Evolutionary conservation across 2,797 vertebrate genomes (phyloP), one percentile per base, ranked within the genome.

Genomic region (Aphelocoma californica): DNA sequence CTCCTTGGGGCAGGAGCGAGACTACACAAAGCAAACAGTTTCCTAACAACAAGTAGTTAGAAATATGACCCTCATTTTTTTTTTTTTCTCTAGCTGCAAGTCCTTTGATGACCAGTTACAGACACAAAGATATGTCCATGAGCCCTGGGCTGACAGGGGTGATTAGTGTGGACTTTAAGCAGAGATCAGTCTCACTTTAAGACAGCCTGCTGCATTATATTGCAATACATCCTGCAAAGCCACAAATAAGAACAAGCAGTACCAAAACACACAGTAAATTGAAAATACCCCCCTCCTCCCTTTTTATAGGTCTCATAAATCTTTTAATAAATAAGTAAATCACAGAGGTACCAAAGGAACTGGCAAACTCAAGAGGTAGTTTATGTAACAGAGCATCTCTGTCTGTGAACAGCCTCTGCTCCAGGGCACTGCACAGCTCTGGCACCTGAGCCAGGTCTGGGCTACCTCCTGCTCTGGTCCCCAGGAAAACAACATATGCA

Each of bases 351-450:
- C 57, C 57, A 50, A 66, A 72, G 51, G 70, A 80, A 48, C 25
- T 32, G 69, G 48, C 26, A 45, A 53, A 42, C 25, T 34, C 53
- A 51, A 51, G 94, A 95, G 96, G 92, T 93, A 94, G 93, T 65
- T 83, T n/a, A 25, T 3, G 18, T 69, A 78, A 62, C 9, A 36
- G 44, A 82, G 29, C 47, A 23, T 10, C 82, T 85, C 62, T 45
- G 36, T 16, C 45, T 31, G 54, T 6, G 16, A 56, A 45, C 48
- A 58, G 38, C 56, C 23, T 3, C n/a, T 34, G n/a, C 24, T 26
- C 15, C 56, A 62, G 71, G 44, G 53, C 51, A 38, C 42, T 24
- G 5, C 62, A 25, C 53, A 48, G 70, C 45, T 8, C 32, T 60
- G 64, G 40, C 44, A 34, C 24, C 20, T 5, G 13, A 14, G 44